Evolutionary conservation across 2,888 invertebrate genomes (phyloP).

Genomic region (Vesta saturnalis): DNA sequence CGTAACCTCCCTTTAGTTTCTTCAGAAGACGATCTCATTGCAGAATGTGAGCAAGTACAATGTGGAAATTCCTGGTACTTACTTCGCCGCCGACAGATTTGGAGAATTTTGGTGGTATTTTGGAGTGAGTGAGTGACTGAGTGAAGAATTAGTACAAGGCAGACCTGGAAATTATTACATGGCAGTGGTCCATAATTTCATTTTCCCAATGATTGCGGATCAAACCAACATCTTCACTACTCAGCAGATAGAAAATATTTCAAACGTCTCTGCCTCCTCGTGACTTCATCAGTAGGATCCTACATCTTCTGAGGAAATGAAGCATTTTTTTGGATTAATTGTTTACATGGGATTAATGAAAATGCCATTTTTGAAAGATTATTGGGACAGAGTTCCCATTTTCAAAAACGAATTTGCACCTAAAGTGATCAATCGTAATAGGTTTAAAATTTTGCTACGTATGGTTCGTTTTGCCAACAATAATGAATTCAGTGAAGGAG

Average conservation of each 20-base stretch:
- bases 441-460: background rate
- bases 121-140: too few relatives aligned
- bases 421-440: background rate
- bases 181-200: background rate
- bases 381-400: background rate
- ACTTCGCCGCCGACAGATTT: too few relatives aligned
- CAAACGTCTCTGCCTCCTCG: background rate
- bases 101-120: too few relatives aligned
- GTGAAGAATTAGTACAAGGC: background rate
- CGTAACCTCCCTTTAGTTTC: too few relatives aligned
- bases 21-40: too few relatives aligned
- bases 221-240: background rate
- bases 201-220: background rate
- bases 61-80: too few relatives aligned
- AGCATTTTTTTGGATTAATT: background rate
- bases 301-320: background rate
- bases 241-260: background rate
- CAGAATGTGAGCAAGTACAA: too few relatives aligned
- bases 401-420: too few relatives aligned
- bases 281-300: background rate
- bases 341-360: background rate
- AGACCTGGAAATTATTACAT: background rate
- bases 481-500: too few relatives aligned
- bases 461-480: too few relatives aligned
- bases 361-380: background rate